Conservation (phyloP, 2,888 invertebrate species). For the Acronicta leporina region DNA sequence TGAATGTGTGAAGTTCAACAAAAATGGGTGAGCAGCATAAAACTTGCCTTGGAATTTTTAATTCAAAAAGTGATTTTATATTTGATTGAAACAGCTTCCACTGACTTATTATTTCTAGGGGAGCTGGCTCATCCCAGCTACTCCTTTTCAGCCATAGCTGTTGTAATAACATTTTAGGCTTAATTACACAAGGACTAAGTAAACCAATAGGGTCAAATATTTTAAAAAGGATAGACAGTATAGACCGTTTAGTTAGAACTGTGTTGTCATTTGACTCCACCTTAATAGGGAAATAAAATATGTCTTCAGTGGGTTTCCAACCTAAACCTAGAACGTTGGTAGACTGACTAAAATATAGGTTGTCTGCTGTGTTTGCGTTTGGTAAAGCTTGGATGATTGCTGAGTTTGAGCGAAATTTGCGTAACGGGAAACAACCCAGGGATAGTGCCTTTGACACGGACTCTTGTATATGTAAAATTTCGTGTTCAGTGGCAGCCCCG, state of each 20-base stretch:
- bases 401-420: no score
- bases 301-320: no score
- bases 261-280: no score
- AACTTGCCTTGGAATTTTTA: slow-evolving; percentile 47
- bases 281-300: no score
- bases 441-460: no score
- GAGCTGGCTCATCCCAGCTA: neutral
- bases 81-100: neutral
- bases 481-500: no score
- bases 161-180: neutral
- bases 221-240: neutral
- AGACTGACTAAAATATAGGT: no score
- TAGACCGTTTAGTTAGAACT: neutral
- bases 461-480: no score
- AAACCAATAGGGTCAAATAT: slow-evolving; percentile 1
- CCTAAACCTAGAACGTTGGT: no score
- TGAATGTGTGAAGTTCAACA: slow-evolving; percentile 53
- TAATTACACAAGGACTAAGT: neutral
- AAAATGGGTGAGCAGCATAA: slow-evolving; percentile 29
- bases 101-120: neutral
- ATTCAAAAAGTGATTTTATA: neutral
- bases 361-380: no score
- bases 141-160: neutral
- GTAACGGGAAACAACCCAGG: no score
- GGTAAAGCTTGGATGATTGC: no score